phyloP scores from a whole-genome alignment of 2,888 invertebrate genomes.

The Drosophila diplacantha region DNA sequence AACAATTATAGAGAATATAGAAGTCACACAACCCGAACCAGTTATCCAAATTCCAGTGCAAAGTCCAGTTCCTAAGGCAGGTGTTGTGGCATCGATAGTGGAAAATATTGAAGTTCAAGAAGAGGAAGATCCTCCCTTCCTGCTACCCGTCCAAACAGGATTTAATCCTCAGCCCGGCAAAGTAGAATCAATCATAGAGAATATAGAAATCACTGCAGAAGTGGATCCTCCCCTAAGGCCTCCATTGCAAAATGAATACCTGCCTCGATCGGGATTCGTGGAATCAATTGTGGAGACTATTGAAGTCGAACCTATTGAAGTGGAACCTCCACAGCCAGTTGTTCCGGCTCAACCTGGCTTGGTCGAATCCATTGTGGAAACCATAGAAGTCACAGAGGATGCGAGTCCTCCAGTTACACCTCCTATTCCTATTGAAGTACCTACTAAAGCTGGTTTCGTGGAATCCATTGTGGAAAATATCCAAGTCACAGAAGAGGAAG shows the following conservation, averaged over 20 bases:
- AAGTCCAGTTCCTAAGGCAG: neutral
- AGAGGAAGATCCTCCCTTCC: conserved; percentile 15
- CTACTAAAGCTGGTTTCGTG: conserved; percentile 8
- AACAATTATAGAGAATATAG: conserved; percentile 10
- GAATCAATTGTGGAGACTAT: conserved; percentile 24
- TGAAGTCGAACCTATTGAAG: neutral
- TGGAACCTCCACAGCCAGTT: neutral
- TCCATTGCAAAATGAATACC: neutral
- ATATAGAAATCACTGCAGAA: conserved; percentile 12
- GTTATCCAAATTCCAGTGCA: neutral
- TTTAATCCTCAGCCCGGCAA: conserved; percentile 6
- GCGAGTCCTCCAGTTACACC: conserved; percentile 1
- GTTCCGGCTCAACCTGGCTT: neutral
- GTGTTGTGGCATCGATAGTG: conserved; percentile 16
- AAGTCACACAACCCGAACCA: neutral
- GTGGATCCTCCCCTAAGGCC: neutral
- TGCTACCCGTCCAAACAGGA: neutral
- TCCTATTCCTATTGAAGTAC: neutral
- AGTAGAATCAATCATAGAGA: conserved; percentile 9
- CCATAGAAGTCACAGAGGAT: conserved; percentile 14
- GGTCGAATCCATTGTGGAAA: conserved; percentile 21
- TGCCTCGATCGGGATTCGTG: conserved; percentile 13
- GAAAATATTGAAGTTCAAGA: conserved; percentile 11
- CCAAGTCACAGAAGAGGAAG: conserved; percentile 10
- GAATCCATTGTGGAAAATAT: conserved; percentile 20